Evolutionary conservation across 2,113 vertebrate genomes (phyloP), one percentile per base, ranked within the genome.

Genomic region (Caretta caretta): DNA sequence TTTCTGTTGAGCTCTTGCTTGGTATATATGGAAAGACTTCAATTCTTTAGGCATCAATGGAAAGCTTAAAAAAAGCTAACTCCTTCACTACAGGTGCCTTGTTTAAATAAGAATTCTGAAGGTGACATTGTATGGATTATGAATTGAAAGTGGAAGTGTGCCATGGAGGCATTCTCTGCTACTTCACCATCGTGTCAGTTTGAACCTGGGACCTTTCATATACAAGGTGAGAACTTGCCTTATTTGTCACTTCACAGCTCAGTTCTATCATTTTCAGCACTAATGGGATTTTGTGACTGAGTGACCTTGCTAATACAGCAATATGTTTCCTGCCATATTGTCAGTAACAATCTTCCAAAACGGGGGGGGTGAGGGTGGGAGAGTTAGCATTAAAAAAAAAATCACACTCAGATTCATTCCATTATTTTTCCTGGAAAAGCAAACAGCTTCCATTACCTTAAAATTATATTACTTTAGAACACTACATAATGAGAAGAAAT

Each of bases 211-310:
- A 83, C 80, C 76, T 92, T 91, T 87, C 16, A 27, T 79, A 87
- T 78, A 65, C 89, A 95, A 96, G 95, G 27, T 96, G 93, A 97
- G 54, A 94, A 95, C 83, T 90, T 86, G 31, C 62, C 76, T 96
- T 95, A 94, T 97, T 97, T 98, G 89, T 98, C 94, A 97, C 92
- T 88, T 94, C 78, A 96, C 80, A 90, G 78, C 89, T 95, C 94
- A 46, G 79, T 89, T 96, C 90, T 97, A 95, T 97, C 97, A 97
- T 97, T 98, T 97, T 97, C 97, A 89, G 94, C 87, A 89, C 95
- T 98, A 97, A 98, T 97, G 91, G 96, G 95, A 97, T 98, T 98
- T 97, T 97, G 94, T 98, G 92, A 97, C 94, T 97, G 95, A 95
- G 89, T 96, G 97, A 97, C 98, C 97, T 96, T 97, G 95, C 96